Evolutionary conservation across 37 sponge, comb jelly and placozoan species (phyloP).

Genomic region (Cliona cf. orientalis): DNA sequence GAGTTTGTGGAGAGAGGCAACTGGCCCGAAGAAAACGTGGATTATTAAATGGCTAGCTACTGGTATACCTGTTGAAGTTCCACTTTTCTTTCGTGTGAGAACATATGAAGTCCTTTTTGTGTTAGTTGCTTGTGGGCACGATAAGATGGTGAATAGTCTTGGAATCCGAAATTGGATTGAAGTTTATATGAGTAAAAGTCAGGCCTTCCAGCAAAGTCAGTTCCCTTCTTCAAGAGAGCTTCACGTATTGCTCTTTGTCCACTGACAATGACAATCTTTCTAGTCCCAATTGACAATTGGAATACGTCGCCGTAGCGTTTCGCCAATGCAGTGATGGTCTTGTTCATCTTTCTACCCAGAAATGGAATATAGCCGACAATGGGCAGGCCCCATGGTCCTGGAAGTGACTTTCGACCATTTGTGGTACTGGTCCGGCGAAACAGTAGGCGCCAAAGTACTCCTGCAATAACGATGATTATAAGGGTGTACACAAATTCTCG

Average conservation of each 20-base stretch:
- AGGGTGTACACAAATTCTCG: too few species aligned
- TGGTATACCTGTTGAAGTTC: conserved; percentile 44
- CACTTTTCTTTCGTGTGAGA: conserved; percentile 8
- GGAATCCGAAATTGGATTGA: conserved; percentile 6
- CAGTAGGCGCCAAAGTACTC: too few species aligned
- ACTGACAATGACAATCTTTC: conserved; percentile 38
- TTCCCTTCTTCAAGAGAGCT: conserved; percentile 16
- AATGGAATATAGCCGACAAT: conserved; percentile 51
- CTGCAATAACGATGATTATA: too few species aligned
- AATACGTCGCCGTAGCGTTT: conserved; percentile 46
- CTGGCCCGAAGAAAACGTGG: too few species aligned
- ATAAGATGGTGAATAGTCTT: conserved; percentile 10
- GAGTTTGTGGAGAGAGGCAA: too few species aligned
- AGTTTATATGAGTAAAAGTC: conserved; percentile 38
- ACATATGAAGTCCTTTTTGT: conserved; percentile 5
- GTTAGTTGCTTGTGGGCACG: conserved; percentile 26
- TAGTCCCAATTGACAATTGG: conserved; percentile 36
- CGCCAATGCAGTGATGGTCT: conserved; percentile 12
- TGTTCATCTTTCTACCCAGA: conserved; percentile 53
- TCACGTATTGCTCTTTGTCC: conserved; percentile 33
- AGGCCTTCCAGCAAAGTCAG: conserved; percentile 45
- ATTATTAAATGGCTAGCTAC: conserved; percentile 31
- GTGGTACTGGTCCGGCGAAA: too few species aligned
- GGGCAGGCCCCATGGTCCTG: conserved; percentile 61
- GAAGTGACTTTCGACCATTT: conserved; percentile 5